Evolutionary conservation across 2,888 invertebrate species (phyloP), one percentile per base, ranked within the genome.

Genomic region (Leptinotarsa tumamoca): DNA sequence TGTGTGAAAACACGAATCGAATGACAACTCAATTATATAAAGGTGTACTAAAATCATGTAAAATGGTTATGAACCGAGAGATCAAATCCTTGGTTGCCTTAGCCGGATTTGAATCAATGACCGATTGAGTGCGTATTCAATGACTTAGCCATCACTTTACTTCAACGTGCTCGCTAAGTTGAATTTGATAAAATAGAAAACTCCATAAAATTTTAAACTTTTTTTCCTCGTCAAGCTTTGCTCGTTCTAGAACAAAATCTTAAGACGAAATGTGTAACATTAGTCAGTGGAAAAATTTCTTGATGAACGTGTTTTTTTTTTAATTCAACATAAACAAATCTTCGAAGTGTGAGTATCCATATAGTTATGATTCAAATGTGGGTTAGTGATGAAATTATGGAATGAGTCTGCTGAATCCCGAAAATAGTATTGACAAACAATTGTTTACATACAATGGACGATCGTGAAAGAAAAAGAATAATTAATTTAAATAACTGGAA

Each of bases 391-490:
- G 13, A 33, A 63, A 63, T n/a, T 63, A 18, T 13, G 0, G 27
- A 43, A 63, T n/a, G 33, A 27, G n/a, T 18, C 63, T 63, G n/a
- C 33, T 33, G 63, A 15, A 7, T 10, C 27, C n/a, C 27, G 4
- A 43, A 63, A 63, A 63, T 33, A 63, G n/a, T 17, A 63, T 7
- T 63, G n/a, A 63, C 63, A 63, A 63, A 63, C 43, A 63, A 63
- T n/a, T 17, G 33, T 63, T 63, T 43, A 33, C 63, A 63, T 63
- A 63, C 63, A 63, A 63, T 63, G n/a, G n/a, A 63, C 63, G n/a
- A n/a, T 23, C 27, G 15, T 61, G 4, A 27, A 63, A n/a, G 17
- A 17, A 3, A 63, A 33, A 5, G n/a, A 17, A n/a, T n/a, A n/a
- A 63, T n/a, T 4, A 17, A 33, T 43, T 5, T 17, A 33, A n/a